Evolutionary conservation across 2,888 invertebrate genomes (phyloP).

Genomic region (Phalera bucephala): DNA sequence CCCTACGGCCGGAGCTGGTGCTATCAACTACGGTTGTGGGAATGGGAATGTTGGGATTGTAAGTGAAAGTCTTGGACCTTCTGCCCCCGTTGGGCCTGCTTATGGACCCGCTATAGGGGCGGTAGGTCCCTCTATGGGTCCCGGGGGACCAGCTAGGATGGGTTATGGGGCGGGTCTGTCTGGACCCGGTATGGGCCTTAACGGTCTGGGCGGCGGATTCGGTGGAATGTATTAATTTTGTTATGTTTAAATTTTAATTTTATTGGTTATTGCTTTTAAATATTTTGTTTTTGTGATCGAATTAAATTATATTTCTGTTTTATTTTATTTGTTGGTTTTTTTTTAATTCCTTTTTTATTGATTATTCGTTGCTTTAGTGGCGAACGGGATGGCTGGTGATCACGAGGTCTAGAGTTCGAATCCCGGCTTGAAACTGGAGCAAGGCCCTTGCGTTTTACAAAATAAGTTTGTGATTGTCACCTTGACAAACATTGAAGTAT

Average conservation of each 20-base stretch:
- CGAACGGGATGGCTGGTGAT: no score
- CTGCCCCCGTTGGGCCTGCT: constrained; percentile 27
- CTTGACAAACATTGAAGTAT: no score
- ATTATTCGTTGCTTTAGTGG: no score
- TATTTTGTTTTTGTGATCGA: background rate
- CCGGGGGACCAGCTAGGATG: background rate
- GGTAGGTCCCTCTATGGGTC: no score
- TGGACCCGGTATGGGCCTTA: background rate
- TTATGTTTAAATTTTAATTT: background rate
- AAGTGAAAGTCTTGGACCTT: constrained; percentile 27
- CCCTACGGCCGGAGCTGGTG: constrained; percentile 28
- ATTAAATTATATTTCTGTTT: no score
- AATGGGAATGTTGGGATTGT: constrained; percentile 20
- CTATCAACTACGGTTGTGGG: constrained; percentile 32
- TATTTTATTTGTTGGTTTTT: no score
- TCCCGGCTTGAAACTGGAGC: no score
- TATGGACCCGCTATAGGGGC: constrained; percentile 1
- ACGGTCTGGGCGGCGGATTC: background rate
- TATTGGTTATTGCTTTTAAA: background rate
- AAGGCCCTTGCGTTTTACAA: no score
- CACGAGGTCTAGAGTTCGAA: no score
- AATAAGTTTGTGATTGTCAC: no score
- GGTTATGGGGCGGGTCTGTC: background rate
- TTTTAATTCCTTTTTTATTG: no score
- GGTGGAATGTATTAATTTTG: background rate